Evolutionary conservation across 1,140 invertebrate species (phyloP).

Genomic region (Zaprionus nigranus): DNA sequence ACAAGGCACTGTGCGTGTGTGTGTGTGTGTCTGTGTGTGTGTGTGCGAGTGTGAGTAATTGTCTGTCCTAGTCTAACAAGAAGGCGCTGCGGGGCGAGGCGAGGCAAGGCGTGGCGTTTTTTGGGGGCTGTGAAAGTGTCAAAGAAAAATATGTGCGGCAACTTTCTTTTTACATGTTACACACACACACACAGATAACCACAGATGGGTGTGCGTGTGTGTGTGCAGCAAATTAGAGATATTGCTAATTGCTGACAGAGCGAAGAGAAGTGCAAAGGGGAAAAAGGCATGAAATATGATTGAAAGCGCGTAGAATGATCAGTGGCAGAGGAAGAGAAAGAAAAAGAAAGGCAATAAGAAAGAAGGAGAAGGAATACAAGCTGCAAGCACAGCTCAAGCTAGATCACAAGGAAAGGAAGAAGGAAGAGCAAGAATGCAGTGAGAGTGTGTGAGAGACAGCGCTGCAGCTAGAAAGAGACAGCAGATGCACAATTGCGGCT

Average conservation of each 20-base stretch:
- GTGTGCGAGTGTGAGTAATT: conserved; percentile 45
- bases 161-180: conserved; percentile 53
- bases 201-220: conserved; percentile 19
- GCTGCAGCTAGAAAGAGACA: neutral
- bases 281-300: neutral
- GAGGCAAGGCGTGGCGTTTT: neutral
- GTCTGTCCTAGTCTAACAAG: conserved; percentile 45
- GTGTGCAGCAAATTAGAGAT: conserved; percentile 64
- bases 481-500: neutral
- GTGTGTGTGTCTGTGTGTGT: conserved; percentile 12
- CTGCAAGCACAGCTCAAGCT: no score
- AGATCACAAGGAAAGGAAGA: neutral
- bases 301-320: neutral
- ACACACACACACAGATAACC: conserved; percentile 50
- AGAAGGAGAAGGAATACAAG: neutral
- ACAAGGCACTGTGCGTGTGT: conserved; percentile 37
- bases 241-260: conserved; percentile 64
- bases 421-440: neutral
- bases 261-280: neutral
- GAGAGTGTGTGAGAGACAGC: neutral
- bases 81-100: neutral
- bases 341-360: neutral
- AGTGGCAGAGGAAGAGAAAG: neutral
- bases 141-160: conserved; percentile 60
- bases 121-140: conserved; percentile 64